Conservation (phyloP, 2,888 invertebrate genomes). For the Epirrhoe alternata region DNA sequence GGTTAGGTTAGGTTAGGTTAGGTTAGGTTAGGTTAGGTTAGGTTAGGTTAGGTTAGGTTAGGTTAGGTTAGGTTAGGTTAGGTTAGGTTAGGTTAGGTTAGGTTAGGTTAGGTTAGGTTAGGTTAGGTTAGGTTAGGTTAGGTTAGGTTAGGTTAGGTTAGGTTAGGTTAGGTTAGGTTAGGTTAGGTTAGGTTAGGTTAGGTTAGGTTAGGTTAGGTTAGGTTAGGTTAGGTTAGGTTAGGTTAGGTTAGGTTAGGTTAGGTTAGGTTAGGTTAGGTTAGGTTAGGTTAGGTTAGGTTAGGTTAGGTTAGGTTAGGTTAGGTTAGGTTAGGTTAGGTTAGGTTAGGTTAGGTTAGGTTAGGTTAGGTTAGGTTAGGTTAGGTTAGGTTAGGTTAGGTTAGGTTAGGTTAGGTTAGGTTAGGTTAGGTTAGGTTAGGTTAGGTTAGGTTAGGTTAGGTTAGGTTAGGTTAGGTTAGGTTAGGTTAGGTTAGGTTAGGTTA, state of each 20-base stretch:
- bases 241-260: constrained; percentile 33
- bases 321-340: constrained; percentile 18
- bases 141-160: constrained; percentile 34
- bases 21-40: constrained; percentile 33
- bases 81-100: constrained; percentile 32
- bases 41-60: constrained; percentile 31
- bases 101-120: constrained; percentile 33
- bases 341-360: constrained; percentile 23
- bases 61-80: constrained; percentile 28
- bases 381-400: constrained; percentile 25
- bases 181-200: constrained; percentile 31
- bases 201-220: constrained; percentile 30
- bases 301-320: constrained; percentile 21
- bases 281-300: constrained; percentile 30
- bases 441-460: constrained; percentile 24
- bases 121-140: constrained; percentile 29
- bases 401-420: constrained; percentile 23
- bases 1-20: constrained; percentile 34
- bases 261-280: constrained; percentile 12
- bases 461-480: constrained; percentile 22
- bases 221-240: constrained; percentile 33
- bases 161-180: constrained; percentile 33
- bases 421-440: constrained; percentile 23
- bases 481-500: constrained; percentile 26
- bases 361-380: constrained; percentile 23